Evolutionary conservation across 37 sponge, comb jelly and placozoan genomes (phyloP).

Genomic region (Amphimedon queenslandica): DNA sequence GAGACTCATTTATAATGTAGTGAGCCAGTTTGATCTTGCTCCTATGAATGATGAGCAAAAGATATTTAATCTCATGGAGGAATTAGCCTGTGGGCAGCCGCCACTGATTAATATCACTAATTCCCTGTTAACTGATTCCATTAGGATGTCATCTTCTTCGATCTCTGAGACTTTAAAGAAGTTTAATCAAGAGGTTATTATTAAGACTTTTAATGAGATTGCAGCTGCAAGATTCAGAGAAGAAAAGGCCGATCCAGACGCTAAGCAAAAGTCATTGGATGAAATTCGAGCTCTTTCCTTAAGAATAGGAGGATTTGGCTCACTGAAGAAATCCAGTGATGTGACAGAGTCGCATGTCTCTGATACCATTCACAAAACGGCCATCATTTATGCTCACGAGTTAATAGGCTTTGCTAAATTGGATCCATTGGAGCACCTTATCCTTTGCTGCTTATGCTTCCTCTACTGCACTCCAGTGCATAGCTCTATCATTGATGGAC

Average conservation of each 20-base stretch:
- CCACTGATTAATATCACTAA: background rate
- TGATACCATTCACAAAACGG: background rate
- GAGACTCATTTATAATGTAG: constrained; percentile 40
- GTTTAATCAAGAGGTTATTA: background rate
- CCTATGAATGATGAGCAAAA: constrained; percentile 50
- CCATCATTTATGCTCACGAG: background rate
- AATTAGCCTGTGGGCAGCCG: constrained; percentile 25
- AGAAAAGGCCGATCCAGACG: background rate
- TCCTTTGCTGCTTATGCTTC: background rate
- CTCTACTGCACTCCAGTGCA: background rate
- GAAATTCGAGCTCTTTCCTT: background rate
- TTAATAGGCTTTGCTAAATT: background rate
- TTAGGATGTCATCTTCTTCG: background rate
- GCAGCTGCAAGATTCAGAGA: background rate
- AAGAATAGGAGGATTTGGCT: background rate
- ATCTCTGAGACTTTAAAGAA: background rate
- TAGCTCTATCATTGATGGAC: background rate
- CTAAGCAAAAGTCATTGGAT: background rate
- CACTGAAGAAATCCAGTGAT: background rate
- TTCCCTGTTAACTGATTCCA: background rate
- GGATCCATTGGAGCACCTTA: background rate
- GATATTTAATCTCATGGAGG: constrained; percentile 18
- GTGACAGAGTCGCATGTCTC: background rate
- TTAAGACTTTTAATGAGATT: background rate
- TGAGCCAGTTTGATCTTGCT: constrained; percentile 6